Base-by-base conservation (phyloP, 2,797 vertebrate species). In the Sorex maritimensis region DNA sequence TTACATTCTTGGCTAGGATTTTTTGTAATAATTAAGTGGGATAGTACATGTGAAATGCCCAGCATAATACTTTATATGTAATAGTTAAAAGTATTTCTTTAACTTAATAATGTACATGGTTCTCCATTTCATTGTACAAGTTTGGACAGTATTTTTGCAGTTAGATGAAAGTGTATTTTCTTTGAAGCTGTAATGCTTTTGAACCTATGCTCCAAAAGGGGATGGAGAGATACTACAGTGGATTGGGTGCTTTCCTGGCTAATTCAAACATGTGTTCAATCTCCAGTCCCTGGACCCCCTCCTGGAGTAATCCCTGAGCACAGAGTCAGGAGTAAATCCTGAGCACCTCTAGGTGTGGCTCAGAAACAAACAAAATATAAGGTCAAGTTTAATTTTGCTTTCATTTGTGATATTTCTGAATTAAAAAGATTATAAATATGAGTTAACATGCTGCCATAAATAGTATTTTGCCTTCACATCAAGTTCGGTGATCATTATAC, bases 301-400 rank as follows among this genome's bases (percentile, higher is more conserved):
- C 7, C 71, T 85, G 38, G 81, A 73, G 4, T 72, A 87, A 46
- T 52, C 49, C 49, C 49, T 52, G 49, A 52, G 49, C 49, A 52
- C 13, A 52, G 10, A 52, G 49, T 9, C 49, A 52, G 49, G 10
- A 52, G 10, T 52, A 11, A 52, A 52, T 14, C 49, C 49, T 52
- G 49, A 52, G 49, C 49, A 52, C 10, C 49, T 0, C n/a, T n/a
- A 67, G 9, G 11, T 85, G 41, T 81, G 49, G 41, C 74, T 6
- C 67, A 85, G 75, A 81, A 87, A 78, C 81, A 52, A 52, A 52
- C 14, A 65, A 86, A 87, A 26, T 83, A 44, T 63, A 23, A 11
- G 10, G 77, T 91, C 55, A 34, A 19, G n/a, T 24, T 55, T 78
- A 77, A 80, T 81, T 94, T 86, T 93, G 71, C 87, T 95, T 94